phyloP scores from a whole-genome alignment of 2,888 invertebrate genomes.

The Epirrita christyi region DNA sequence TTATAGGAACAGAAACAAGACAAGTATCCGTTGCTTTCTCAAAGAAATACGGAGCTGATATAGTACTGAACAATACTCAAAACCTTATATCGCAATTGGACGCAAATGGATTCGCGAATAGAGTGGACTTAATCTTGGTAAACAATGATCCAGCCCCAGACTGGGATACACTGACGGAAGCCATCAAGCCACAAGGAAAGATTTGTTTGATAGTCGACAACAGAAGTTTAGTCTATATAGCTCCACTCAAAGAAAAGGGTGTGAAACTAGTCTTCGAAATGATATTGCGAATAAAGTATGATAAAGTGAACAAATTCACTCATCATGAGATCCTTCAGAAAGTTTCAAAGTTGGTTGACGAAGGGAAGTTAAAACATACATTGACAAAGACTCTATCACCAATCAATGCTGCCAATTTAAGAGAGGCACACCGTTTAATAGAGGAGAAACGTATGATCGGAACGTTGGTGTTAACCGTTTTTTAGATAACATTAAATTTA shows the following conservation, averaged over 20 bases:
- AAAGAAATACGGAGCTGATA: constrained; percentile 58
- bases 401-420: constrained; percentile 70
- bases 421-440: constrained; percentile 66
- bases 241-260: constrained; percentile 69
- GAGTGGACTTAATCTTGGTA: constrained; percentile 70
- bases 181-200: constrained; percentile 70
- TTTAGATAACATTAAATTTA: too few species aligned
- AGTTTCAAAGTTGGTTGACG: constrained; percentile 64
- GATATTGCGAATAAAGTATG: constrained; percentile 68
- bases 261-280: constrained; percentile 68
- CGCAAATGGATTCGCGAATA: constrained; percentile 57
- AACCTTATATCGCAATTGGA: constrained; percentile 64
- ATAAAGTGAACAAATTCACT: constrained; percentile 66
- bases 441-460: constrained; percentile 67
- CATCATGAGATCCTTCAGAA: constrained; percentile 62
- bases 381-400: constrained; percentile 65
- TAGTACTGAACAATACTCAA: constrained; percentile 67
- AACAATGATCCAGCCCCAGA: constrained; percentile 75
- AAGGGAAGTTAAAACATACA: constrained; percentile 62
- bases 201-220: constrained; percentile 74
- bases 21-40: constrained; percentile 63
- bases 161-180: constrained; percentile 68
- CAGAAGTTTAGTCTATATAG: constrained; percentile 63
- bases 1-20: constrained; percentile 74
- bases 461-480: constrained; percentile 67